Conservation (phyloP, 1,140 invertebrate genomes). For the Bombus balteatus region DNA sequence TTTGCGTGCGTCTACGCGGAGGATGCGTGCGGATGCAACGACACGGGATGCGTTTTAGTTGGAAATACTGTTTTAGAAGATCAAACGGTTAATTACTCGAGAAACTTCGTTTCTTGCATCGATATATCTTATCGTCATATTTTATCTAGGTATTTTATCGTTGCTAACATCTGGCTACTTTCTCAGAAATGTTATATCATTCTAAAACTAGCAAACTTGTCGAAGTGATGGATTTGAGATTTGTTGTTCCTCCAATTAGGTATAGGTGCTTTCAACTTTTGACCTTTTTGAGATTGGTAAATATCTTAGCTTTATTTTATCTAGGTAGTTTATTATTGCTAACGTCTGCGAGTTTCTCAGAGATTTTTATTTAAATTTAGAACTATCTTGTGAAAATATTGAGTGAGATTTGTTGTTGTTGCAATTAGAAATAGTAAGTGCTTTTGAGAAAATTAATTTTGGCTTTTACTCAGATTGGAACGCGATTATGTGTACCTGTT, state of each 20-base stretch:
- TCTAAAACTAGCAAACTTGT: background rate
- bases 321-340: background rate
- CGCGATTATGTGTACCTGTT: background rate
- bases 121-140: background rate
- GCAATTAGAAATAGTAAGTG: background rate
- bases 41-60: background rate
- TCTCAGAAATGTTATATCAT: background rate
- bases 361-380: too few species aligned
- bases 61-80: background rate
- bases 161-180: background rate
- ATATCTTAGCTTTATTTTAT: background rate
- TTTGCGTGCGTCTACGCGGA: background rate
- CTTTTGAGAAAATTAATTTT: background rate
- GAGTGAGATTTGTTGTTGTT: background rate
- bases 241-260: background rate
- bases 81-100: background rate
- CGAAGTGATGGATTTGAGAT: background rate
- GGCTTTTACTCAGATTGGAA: background rate
- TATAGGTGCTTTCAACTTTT: background rate
- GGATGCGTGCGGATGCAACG: background rate
- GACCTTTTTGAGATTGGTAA: background rate
- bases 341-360: too few species aligned
- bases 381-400: too few species aligned
- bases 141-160: background rate
- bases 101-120: background rate